A percentile compares a stretch with the other conserved stretches of the same genome.
Conservation (phyloP, 2,797 vertebrate species). For the Acipenser ruthenus region DNA sequence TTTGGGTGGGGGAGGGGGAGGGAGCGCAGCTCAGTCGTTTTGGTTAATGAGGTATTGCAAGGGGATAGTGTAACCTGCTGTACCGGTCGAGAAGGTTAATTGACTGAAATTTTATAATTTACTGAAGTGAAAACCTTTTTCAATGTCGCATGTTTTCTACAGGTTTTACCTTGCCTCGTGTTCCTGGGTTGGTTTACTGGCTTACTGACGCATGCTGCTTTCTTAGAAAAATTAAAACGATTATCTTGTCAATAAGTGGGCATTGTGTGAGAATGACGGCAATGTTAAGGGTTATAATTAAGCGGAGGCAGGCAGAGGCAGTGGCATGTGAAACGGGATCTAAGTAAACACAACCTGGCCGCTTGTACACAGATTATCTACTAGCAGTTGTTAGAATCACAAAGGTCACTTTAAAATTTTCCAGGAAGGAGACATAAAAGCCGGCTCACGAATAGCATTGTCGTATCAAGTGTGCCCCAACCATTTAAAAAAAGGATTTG, state of each 20-base stretch:
- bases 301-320: conserved; percentile 30
- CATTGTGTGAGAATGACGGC: conserved; percentile 33
- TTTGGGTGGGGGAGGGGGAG: conserved; percentile 40
- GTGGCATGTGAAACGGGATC: conserved; percentile 44
- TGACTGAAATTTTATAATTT: conserved; percentile 51
- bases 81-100: conserved; percentile 34
- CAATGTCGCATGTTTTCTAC: too few species aligned
- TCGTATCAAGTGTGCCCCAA: conserved; percentile 22
- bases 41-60: conserved; percentile 22
- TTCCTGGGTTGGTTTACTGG: not conserved
- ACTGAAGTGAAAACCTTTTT: too few species aligned
- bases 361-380: conserved; percentile 41
- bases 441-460: conserved; percentile 22
- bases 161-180: not conserved
- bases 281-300: conserved; percentile 30
- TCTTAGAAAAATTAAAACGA: conserved; percentile 39
- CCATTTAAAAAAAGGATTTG: conserved; percentile 53
- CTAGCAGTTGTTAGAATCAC: conserved; percentile 47
- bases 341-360: conserved; percentile 39
- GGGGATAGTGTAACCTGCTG: conserved; percentile 2
- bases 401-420: conserved; percentile 68
- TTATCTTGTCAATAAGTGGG: conserved; percentile 57
- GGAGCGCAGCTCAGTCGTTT: conserved; percentile 22
- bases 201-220: conserved; percentile 4
- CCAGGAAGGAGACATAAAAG: conserved; percentile 57